Percentiles rank a stretch among this genome's conserved stretches.
These are phyloP conservation scores for Callaeas wilsoni DNA, from an alignment of 2,113 vertebrate genomes.

Conservation along the genomic window DNA sequence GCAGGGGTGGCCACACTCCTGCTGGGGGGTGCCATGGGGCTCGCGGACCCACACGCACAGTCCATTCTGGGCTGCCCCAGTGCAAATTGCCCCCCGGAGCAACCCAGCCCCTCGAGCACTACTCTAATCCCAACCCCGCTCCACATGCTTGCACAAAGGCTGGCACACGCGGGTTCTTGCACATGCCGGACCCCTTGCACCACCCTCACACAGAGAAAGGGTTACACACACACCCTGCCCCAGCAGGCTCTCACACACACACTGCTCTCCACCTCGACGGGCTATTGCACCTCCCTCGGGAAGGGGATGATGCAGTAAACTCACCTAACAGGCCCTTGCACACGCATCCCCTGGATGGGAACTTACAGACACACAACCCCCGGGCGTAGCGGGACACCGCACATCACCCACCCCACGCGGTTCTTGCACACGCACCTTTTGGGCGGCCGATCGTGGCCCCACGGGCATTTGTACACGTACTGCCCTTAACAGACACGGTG, in stretches of 20 bases:
- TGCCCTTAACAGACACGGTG: neutral
- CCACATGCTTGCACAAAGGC: neutral
- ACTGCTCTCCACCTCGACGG: neutral
- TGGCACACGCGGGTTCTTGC: neutral
- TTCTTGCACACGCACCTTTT: neutral
- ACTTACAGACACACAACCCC: neutral
- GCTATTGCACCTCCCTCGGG: neutral
- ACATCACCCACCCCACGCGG: neutral
- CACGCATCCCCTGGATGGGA: neutral
- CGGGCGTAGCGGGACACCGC: neutral
- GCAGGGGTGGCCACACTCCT: neutral
- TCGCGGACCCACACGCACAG: fast-evolving
- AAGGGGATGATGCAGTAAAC: neutral
- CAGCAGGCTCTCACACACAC: neutral
- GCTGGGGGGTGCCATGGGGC: neutral
- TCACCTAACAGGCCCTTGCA: neutral
- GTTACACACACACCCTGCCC: neutral
- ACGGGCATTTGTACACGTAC: neutral
- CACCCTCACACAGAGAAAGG: neutral
- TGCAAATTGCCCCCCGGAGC: neutral
- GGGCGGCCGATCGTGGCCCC: neutral
- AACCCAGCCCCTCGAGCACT: neutral
- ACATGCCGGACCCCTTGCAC: neutral
- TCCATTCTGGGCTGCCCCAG: neutral
- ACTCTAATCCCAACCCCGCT: neutral